Evolutionary conservation across 2,113 vertebrate genomes (phyloP).

Genomic region (Verasper variegatus): DNA sequence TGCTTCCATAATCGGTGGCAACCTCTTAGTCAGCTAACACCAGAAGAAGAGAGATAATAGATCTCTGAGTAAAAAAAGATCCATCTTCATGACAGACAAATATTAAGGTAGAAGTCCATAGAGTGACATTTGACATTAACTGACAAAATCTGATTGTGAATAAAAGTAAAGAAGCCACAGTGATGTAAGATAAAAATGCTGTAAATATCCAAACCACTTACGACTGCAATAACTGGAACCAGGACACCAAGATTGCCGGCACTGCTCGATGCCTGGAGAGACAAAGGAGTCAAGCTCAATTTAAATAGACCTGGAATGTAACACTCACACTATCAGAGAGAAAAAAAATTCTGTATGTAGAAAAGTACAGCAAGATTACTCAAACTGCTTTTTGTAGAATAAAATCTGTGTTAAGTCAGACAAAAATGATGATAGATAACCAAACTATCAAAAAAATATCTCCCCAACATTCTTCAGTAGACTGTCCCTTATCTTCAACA

Average conservation of each 20-base stretch:
- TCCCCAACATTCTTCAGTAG: background rate
- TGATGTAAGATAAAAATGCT: background rate
- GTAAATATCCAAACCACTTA: constrained; percentile 74
- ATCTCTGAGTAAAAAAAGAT: background rate
- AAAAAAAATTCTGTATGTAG: too few species aligned
- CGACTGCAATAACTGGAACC: constrained; percentile 98
- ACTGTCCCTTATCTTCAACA: background rate
- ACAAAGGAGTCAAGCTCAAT: background rate
- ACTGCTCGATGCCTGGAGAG: constrained; percentile 93
- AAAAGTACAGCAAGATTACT: too few species aligned
- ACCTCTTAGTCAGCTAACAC: constrained; percentile 88
- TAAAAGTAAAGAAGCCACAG: background rate
- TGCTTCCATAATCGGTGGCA: constrained; percentile 96
- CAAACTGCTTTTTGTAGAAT: background rate
- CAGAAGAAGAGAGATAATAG: constrained; percentile 5
- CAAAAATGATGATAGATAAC: background rate
- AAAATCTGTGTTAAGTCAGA: background rate
- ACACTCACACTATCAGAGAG: background rate
- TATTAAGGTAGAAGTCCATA: background rate
- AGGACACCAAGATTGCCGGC: constrained; percentile 97
- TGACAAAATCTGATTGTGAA: background rate
- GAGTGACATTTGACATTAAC: background rate
- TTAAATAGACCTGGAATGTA: background rate
- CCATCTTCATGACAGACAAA: background rate
- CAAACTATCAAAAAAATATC: background rate